Conservation (phyloP, 1,140 invertebrate species). For the Bombus affinis region DNA sequence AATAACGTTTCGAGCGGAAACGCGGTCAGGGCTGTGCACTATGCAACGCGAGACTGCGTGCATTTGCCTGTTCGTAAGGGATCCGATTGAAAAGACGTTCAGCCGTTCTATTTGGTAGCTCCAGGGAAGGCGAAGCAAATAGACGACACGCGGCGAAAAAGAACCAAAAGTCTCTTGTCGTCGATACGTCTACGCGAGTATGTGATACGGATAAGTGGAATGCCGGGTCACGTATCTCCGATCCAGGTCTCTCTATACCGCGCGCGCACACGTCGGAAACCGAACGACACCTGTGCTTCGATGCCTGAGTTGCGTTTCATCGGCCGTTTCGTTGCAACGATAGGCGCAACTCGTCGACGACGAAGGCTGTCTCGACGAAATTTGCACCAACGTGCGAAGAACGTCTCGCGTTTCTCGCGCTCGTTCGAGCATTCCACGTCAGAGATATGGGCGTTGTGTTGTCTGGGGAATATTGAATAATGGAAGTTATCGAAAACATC, state of each 20-base stretch:
- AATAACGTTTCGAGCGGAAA: conserved; percentile 32
- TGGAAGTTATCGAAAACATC: not conserved
- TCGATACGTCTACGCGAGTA: conserved; percentile 24
- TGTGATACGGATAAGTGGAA: conserved; percentile 30
- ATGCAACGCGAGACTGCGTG: conserved; percentile 50
- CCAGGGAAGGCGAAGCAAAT: conserved; percentile 31
- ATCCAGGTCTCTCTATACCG: not conserved
- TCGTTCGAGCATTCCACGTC: not conserved
- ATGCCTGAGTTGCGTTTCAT: not conserved
- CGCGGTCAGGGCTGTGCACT: not conserved
- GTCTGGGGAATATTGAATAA: not conserved
- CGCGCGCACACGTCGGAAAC: not conserved
- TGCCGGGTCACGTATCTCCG: conserved; percentile 28
- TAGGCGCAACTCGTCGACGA: not conserved
- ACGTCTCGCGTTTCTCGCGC: not conserved
- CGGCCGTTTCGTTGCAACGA: not conserved
- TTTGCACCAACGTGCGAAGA: not conserved
- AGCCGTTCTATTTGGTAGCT: too few species aligned
- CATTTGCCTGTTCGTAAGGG: conserved; percentile 11
- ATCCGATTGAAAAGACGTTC: conserved; percentile 26
- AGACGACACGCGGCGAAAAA: too few species aligned
- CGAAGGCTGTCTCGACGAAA: not conserved
- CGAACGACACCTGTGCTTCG: conserved; percentile 9
- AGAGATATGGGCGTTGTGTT: not conserved
- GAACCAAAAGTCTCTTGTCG: not conserved